Evolutionary conservation across 2,888 invertebrate genomes (phyloP), one percentile per base, ranked within the genome.

Genomic region (Netelia inedita): DNA sequence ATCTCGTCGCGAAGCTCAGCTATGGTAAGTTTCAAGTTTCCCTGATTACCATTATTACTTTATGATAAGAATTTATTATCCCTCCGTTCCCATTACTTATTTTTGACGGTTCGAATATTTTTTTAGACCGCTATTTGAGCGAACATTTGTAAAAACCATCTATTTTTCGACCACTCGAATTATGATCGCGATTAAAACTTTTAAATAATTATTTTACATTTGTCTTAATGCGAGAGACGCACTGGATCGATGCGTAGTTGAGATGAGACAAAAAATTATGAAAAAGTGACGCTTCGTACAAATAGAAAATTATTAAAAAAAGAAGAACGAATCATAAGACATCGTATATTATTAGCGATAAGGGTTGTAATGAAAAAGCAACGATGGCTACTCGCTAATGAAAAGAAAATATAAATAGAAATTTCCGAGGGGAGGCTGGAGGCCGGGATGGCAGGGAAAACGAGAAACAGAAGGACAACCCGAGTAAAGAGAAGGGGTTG

Each of bases 401-500:
- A 92, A 92, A 92, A 91, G 90, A 90, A 92, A 92, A 92, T 86
- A 92, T 88, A 91, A 91, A 91, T 89, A 90, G 87, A 86, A 69
- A 28, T 73, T 68, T 14, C 53, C 41, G 73, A 66, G 46, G 71
- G 72, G 41, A 41, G 6, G 81, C 55, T 66, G 65, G 28, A 68
- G 43, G 61, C 10, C 53, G 43, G 35, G 63, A 43, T 10, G 28
- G 57, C 16, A 19, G 74, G 53, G 65, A 46, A 73, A 28, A 63
- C 9, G n/a, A 23, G 69, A 82, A 59, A 63, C 28, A 69, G 80
- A 6, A 21, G 43, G 23, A 23, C 19, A 53, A 19, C 53, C 21
- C 55, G 23, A 43, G 57, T 74, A 55, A 28, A 68, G 46, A 75
- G 66, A 83, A 85, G 50, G 84, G 53, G 69, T 74, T 66, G 73